Percentiles rank a stretch among this genome's conserved stretches.
phyloP scores from a whole-genome alignment of 92 coral and sea anemone genomes.

The Blastomussa wellsi region DNA sequence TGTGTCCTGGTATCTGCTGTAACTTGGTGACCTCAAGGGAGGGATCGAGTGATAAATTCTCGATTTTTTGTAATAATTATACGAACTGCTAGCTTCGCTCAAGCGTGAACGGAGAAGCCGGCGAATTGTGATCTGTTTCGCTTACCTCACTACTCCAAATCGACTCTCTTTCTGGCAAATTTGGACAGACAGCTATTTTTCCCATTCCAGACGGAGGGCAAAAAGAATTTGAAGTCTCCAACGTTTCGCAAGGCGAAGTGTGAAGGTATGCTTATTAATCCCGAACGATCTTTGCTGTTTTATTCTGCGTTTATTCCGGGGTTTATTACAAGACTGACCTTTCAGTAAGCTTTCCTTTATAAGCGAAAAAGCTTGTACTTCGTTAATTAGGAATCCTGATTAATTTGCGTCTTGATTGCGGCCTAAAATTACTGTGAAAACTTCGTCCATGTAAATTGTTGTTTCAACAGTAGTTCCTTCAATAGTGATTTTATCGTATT shows the following conservation, averaged over 20 bases:
- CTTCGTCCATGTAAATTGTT: neutral
- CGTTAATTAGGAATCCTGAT: neutral
- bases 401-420: neutral
- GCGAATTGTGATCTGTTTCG: neutral
- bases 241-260: constrained; percentile 3
- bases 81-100: neutral
- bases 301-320: neutral
- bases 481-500: neutral
- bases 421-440: neutral
- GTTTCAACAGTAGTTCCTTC: neutral
- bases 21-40: neutral
- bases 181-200: neutral
- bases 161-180: neutral
- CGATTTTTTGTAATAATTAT: neutral
- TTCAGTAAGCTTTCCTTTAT: neutral
- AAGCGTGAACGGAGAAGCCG: neutral
- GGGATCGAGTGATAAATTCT: neutral
- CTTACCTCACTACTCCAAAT: neutral
- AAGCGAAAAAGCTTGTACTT: neutral
- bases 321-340: neutral
- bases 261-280: neutral
- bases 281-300: neutral
- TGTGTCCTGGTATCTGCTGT: neutral
- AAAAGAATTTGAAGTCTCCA: neutral
- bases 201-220: neutral